phyloP scores from a whole-genome alignment of 2,797 vertebrate genomes.

The Lycodopsis pacificus region DNA sequence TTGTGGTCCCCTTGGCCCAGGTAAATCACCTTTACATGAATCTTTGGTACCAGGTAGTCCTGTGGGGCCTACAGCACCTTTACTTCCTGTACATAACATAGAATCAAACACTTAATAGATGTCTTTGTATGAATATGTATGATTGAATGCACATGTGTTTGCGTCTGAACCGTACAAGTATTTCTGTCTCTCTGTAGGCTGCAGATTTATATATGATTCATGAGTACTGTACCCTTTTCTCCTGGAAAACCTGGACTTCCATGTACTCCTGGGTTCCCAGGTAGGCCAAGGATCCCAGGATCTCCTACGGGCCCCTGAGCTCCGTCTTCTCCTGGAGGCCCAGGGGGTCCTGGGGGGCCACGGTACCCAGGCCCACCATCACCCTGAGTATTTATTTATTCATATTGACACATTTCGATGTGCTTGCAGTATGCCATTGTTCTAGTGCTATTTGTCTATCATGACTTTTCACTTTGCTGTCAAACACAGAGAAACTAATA shows the following conservation, averaged over 20 bases:
- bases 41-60: slow-evolving; percentile 58
- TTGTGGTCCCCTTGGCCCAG: slow-evolving; percentile 50
- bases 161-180: neutral
- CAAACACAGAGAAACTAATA: neutral
- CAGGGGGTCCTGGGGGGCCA: slow-evolving; percentile 62
- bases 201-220: neutral
- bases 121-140: neutral
- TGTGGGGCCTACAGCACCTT: slow-evolving; percentile 56
- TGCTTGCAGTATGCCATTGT: neutral
- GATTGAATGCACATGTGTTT: neutral
- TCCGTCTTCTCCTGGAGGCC: slow-evolving; percentile 65
- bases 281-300: slow-evolving; percentile 58
- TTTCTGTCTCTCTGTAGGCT: neutral
- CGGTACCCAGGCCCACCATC: slow-evolving; percentile 55
- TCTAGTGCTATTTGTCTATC: neutral
- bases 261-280: slow-evolving; percentile 56
- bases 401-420: neutral
- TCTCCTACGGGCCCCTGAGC: slow-evolving; percentile 68
- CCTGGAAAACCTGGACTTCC: slow-evolving; percentile 67
- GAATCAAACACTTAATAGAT: slow-evolving; percentile 20
- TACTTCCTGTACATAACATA: slow-evolving; percentile 57
- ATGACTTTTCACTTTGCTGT: neutral
- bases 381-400: slow-evolving; percentile 58
- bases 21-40: slow-evolving; percentile 30
- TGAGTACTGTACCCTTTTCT: slow-evolving; percentile 63